Conservation (phyloP, 2,888 invertebrate genomes). For the Scaeva pyrastri region DNA sequence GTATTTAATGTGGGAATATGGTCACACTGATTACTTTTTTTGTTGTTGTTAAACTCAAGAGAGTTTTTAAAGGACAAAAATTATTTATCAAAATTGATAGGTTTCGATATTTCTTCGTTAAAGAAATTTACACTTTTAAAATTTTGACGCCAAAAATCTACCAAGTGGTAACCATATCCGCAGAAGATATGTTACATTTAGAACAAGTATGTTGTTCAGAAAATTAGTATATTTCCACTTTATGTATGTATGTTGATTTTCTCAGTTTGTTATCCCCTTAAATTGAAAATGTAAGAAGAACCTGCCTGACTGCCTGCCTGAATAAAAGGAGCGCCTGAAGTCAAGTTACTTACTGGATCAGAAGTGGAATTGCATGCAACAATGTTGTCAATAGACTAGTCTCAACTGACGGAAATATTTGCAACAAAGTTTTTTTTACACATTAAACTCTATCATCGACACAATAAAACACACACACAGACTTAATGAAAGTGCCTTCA, state of each 20-base stretch:
- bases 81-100: too few species aligned
- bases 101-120: too few species aligned
- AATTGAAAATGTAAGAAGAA: slow-evolving; percentile 9
- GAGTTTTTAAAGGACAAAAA: too few species aligned
- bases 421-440: background rate
- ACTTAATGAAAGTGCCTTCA: background rate
- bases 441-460: too few species aligned
- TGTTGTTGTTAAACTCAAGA: too few species aligned
- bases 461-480: background rate
- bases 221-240: slow-evolving; percentile 21
- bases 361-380: slow-evolving; percentile 17
- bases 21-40: too few species aligned
- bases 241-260: background rate
- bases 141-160: too few species aligned
- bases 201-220: background rate
- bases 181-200: background rate
- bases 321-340: slow-evolving; percentile 6
- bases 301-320: slow-evolving; percentile 22
- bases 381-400: slow-evolving; percentile 21
- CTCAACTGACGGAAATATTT: slow-evolving; percentile 8
- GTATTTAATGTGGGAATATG: too few species aligned
- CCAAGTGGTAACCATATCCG: background rate
- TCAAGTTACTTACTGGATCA: background rate
- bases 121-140: too few species aligned
- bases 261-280: background rate